phyloP scores from a whole-genome alignment of 2,113 vertebrate species.

The Megaleporinus macrocephalus region DNA sequence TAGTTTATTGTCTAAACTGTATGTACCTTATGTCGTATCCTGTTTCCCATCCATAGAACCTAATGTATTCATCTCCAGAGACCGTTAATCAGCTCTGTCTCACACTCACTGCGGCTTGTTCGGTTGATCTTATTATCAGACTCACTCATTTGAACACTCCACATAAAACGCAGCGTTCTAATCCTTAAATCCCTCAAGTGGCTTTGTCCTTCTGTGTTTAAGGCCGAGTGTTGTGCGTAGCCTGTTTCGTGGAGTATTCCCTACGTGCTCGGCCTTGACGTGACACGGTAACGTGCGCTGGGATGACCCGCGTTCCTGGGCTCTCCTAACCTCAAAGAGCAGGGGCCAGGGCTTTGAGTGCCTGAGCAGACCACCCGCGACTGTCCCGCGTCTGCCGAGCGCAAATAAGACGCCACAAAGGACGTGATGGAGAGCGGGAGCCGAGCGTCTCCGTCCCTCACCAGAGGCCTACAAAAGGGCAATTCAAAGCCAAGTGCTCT shows the following conservation, averaged over 20 bases:
- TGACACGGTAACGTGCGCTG: constrained; percentile 37
- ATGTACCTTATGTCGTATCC: not conserved
- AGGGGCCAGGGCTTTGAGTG: constrained; percentile 21
- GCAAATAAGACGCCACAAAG: constrained; percentile 44
- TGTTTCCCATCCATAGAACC: not conserved
- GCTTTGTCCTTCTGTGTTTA: constrained; percentile 7
- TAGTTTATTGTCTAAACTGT: no score
- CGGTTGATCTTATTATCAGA: constrained; percentile 24
- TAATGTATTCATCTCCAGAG: constrained; percentile 29
- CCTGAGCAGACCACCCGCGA: constrained; percentile 2
- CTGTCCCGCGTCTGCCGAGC: constrained; percentile 34
- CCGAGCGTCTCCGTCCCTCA: constrained; percentile 46
- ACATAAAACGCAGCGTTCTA: constrained; percentile 30
- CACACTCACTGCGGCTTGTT: constrained; percentile 9
- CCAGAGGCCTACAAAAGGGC: constrained; percentile 57
- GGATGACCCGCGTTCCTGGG: not conserved
- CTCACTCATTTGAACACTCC: constrained; percentile 13
- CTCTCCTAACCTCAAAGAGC: constrained; percentile 33
- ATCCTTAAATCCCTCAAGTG: constrained; percentile 50
- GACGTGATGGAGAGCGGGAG: not conserved
- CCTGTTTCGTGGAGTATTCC: not conserved
- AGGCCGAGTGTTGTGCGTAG: constrained; percentile 33
- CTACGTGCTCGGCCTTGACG: constrained; percentile 23
- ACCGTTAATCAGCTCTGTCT: constrained; percentile 44
- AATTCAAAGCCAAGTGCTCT: constrained; percentile 61